phyloP scores from a whole-genome alignment of 2,113 vertebrate species.

The Grus americana region DNA sequence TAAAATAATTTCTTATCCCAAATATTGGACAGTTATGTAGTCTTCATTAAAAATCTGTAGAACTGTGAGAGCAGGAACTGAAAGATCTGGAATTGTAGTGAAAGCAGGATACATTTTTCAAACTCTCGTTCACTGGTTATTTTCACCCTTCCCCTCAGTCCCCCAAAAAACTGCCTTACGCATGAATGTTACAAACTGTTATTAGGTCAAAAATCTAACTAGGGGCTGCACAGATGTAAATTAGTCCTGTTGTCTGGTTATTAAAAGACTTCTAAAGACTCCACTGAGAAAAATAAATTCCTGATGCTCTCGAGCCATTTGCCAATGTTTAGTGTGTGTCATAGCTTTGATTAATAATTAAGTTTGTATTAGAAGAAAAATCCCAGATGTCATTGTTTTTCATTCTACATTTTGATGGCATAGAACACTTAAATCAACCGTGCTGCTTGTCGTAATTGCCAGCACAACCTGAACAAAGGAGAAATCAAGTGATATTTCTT shows the following conservation, averaged over 20 bases:
- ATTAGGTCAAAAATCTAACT: not conserved
- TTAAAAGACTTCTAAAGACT: conserved; percentile 40
- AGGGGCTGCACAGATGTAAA: not conserved
- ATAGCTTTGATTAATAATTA: conserved; percentile 33
- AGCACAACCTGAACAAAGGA: not conserved
- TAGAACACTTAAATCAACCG: not conserved
- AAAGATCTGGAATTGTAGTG: not conserved
- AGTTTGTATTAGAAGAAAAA: conserved; percentile 34
- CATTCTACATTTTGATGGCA: not conserved
- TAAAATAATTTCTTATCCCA: not conserved
- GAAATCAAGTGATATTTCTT: not conserved
- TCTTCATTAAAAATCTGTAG: not conserved
- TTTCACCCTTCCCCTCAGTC: not conserved
- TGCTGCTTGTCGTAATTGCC: not conserved
- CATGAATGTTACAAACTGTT: not conserved
- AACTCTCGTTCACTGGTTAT: not conserved
- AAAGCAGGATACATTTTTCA: not conserved
- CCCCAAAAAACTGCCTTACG: not conserved
- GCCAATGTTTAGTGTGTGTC: conserved; percentile 30
- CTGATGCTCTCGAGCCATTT: conserved; percentile 2
- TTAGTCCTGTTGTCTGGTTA: not conserved
- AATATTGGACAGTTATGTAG: not conserved
- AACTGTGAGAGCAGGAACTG: not conserved
- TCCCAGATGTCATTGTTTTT: conserved; percentile 37
- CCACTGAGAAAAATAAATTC: conserved; percentile 30